Percentiles rank a stretch among this genome's conserved stretches.
Conservation (phyloP, 1,140 invertebrate genomes). For the Drosophila pachea region DNA sequence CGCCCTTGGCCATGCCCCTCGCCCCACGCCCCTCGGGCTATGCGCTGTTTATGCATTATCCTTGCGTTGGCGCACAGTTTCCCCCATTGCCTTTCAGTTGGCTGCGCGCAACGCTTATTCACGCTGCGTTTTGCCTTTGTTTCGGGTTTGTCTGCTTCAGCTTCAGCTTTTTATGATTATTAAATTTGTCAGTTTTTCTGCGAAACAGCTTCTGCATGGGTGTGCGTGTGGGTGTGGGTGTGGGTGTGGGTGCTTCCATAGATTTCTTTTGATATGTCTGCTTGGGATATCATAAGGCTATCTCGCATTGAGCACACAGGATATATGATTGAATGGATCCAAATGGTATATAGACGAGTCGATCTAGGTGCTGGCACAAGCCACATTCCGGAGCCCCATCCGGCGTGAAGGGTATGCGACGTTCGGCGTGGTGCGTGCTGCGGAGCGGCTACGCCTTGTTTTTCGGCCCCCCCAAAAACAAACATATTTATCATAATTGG, state of each 20-base stretch:
- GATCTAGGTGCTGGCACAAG: no score
- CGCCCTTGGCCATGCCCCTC: slow-evolving; percentile 8
- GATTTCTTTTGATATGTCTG: neutral
- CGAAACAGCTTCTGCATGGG: no score
- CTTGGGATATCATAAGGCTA: neutral
- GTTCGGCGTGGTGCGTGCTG: no score
- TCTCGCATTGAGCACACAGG: neutral
- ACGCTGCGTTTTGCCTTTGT: slow-evolving; percentile 40
- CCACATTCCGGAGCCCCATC: no score
- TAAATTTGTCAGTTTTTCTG: slow-evolving; percentile 42
- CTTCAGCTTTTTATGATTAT: slow-evolving; percentile 59
- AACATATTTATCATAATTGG: neutral
- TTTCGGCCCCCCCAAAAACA: neutral
- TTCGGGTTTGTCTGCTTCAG: slow-evolving; percentile 39
- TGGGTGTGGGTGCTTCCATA: neutral
- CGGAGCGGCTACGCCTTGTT: neutral
- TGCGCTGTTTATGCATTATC: slow-evolving; percentile 36
- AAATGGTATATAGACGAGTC: no score
- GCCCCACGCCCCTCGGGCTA: slow-evolving; percentile 8
- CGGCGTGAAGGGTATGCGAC: no score
- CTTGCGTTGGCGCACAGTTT: slow-evolving; percentile 28
- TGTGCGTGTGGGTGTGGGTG: slow-evolving; percentile 12
- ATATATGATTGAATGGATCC: no score
- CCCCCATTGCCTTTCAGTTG: slow-evolving; percentile 21
- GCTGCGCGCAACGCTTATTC: slow-evolving; percentile 27